Evolutionary conservation across 2,888 invertebrate genomes (phyloP).

Genomic region (Papilio gigon): DNA sequence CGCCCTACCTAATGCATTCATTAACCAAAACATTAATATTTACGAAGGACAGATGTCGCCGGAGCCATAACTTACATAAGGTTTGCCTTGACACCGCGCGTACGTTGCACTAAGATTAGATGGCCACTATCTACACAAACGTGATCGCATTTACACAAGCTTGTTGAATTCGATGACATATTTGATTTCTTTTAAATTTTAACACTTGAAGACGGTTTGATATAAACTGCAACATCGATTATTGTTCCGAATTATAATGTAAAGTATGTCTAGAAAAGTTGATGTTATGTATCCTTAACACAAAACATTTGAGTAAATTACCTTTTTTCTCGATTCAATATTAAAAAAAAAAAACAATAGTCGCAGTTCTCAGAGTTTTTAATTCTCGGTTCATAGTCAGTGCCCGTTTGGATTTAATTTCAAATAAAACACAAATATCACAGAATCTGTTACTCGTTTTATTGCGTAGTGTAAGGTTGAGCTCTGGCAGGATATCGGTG

Average conservation of each 20-base stretch:
- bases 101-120: constrained; percentile 19
- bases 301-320: too few relatives aligned
- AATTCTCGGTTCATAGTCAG: background rate
- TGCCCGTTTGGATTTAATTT: background rate
- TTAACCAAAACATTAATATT: constrained; percentile 31
- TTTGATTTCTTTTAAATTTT: background rate
- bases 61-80: constrained; percentile 7
- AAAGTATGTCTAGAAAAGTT: too few relatives aligned
- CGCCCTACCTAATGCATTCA: constrained; percentile 1
- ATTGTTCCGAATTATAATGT: too few relatives aligned
- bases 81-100: constrained; percentile 34
- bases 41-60: constrained; percentile 26
- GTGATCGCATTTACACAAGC: background rate
- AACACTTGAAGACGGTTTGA: background rate
- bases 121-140: background rate
- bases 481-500: background rate
- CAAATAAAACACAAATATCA: background rate
- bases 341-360: too few relatives aligned
- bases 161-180: constrained; percentile 4
- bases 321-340: too few relatives aligned
- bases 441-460: constrained; percentile 9
- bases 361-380: background rate
- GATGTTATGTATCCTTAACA: too few relatives aligned
- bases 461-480: background rate
- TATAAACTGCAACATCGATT: too few relatives aligned